These are phyloP conservation scores for Rhodinocichla rosea DNA, from an alignment of 2,113 vertebrate genomes.

Conservation along the genomic window DNA sequence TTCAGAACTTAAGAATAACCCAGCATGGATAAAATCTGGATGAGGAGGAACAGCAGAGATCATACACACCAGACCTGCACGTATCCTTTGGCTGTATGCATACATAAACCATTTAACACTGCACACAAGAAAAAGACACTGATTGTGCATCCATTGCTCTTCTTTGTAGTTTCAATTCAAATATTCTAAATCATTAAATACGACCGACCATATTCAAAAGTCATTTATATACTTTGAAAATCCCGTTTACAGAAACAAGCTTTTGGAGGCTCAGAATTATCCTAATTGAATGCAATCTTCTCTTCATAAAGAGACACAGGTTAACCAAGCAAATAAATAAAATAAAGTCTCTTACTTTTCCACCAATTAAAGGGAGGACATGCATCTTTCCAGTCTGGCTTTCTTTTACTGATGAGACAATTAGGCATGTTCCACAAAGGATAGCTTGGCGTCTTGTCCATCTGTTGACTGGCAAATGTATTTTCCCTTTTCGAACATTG, in stretches of 20 bases:
- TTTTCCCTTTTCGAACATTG: slow-evolving; percentile 97
- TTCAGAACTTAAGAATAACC: not conserved
- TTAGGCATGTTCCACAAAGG: slow-evolving; percentile 96
- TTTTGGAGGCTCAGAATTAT: not conserved
- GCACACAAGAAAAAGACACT: not conserved
- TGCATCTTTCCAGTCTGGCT: slow-evolving; percentile 97
- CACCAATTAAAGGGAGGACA: slow-evolving; percentile 94
- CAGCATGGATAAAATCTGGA: not conserved
- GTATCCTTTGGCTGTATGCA: not conserved
- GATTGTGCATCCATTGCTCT: not conserved
- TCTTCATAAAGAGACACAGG: rapidly evolving
- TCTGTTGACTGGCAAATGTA: slow-evolving; percentile 95
- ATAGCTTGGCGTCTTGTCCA: slow-evolving; percentile 96
- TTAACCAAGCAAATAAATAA: not conserved
- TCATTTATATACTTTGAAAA: not conserved
- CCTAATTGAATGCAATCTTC: not conserved
- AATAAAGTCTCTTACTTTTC: slow-evolving; percentile 83
- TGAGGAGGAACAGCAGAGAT: not conserved
- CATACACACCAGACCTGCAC: not conserved
- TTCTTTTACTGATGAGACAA: slow-evolving; percentile 96
- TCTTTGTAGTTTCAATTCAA: not conserved
- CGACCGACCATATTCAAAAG: not conserved
- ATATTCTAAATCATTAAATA: not conserved
- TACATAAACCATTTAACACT: not conserved
- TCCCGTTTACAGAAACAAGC: not conserved